phyloP scores from a whole-genome alignment of 2,113 vertebrate genomes.

The Sorex fumeus region DNA sequence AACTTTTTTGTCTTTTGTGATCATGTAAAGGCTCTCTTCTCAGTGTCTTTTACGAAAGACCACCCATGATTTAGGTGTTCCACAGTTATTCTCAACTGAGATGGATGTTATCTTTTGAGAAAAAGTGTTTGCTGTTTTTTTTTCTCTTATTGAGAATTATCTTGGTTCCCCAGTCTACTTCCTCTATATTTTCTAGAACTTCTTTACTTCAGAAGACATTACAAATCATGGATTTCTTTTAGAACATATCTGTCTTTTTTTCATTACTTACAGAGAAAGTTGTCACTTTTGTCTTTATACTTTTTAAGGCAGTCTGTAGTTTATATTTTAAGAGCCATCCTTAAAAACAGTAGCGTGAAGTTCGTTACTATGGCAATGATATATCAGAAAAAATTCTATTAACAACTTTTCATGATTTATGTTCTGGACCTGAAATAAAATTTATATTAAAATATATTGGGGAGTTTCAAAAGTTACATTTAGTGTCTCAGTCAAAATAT shows the following conservation, averaged over 20 bases:
- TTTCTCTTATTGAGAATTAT: constrained; percentile 17
- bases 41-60: not conserved
- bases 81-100: not conserved
- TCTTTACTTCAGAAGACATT: not conserved
- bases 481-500: too few species aligned
- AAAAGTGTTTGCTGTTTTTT: not conserved
- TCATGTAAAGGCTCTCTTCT: not conserved
- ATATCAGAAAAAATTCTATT: constrained; percentile 26
- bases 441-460: constrained; percentile 53
- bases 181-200: not conserved
- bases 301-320: not conserved
- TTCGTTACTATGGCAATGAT: constrained; percentile 33
- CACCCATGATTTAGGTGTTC: not conserved
- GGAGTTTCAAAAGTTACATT: constrained; percentile 37
- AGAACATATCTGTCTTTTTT: not conserved
- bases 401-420: constrained; percentile 56
- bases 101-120: constrained; percentile 12
- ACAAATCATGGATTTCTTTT: constrained; percentile 5
- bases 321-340: not conserved
- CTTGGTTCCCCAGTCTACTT: not conserved
- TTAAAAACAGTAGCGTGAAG: not conserved
- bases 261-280: constrained; percentile 6
- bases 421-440: constrained; percentile 16
- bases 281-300: not conserved
- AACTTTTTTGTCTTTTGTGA: not conserved